phyloP scores from a whole-genome alignment of 1,140 invertebrate genomes.

The Nixonia krombeini region DNA sequence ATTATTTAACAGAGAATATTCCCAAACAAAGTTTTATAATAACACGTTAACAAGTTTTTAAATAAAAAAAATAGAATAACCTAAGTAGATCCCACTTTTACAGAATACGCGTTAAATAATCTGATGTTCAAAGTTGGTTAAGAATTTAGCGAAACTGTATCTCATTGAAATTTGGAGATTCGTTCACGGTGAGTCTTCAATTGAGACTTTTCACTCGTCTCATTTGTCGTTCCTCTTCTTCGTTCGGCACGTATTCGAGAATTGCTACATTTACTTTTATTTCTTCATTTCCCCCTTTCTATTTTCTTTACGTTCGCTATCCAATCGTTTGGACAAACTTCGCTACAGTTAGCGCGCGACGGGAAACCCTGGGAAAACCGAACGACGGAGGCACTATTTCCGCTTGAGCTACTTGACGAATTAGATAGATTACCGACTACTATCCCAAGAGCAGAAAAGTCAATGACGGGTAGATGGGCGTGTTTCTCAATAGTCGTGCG shows the following conservation, averaged over 20 bases:
- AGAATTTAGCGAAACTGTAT: too few species aligned
- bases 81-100: too few species aligned
- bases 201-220: background rate
- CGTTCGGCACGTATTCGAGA: background rate
- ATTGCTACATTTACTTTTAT: slow-evolving; percentile 30
- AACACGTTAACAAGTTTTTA: too few species aligned
- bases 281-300: slow-evolving; percentile 42
- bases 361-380: slow-evolving; percentile 24
- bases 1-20: too few species aligned
- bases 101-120: too few species aligned
- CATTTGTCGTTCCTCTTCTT: background rate
- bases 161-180: too few species aligned
- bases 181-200: background rate
- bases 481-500: slow-evolving; percentile 2
- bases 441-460: slow-evolving; percentile 24
- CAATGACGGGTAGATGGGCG: slow-evolving; percentile 25
- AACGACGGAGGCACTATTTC: slow-evolving; percentile 51
- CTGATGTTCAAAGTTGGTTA: too few species aligned
- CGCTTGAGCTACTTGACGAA: slow-evolving; percentile 61
- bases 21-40: too few species aligned
- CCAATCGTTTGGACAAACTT: slow-evolving; percentile 39
- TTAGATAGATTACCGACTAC: slow-evolving; percentile 66
- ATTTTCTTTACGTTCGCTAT: slow-evolving; percentile 42
- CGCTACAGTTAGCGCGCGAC: background rate
- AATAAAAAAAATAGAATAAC: too few species aligned